These are phyloP conservation scores for Smithornis capensis DNA, from an alignment of 2,113 vertebrate species.

Conservation along the genomic window DNA sequence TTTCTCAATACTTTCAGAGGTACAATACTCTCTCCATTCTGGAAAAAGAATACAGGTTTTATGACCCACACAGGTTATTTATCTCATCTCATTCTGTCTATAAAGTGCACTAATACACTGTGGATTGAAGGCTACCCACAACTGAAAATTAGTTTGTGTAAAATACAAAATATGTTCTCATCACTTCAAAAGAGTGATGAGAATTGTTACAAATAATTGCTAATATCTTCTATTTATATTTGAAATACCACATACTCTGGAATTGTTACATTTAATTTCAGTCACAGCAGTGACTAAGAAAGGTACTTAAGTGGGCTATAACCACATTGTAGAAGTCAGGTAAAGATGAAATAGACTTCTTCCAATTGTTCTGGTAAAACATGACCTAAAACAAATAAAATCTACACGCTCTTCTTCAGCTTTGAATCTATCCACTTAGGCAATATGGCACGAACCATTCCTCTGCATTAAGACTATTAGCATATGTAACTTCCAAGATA, in stretches of 20 bases:
- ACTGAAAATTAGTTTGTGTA: neutral
- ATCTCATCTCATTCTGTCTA: neutral
- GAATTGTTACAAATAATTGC: neutral
- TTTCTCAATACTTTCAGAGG: neutral
- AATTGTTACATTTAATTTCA: neutral
- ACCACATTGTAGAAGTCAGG: constrained; percentile 41
- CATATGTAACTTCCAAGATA: neutral
- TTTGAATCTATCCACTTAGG: neutral
- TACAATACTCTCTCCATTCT: neutral
- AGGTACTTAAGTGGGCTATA: constrained; percentile 42
- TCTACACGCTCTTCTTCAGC: neutral
- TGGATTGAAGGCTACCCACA: neutral
- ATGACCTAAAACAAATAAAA: constrained; percentile 44
- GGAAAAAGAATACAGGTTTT: neutral
- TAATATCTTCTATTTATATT: neutral
- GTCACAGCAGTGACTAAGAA: neutral
- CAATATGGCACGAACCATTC: neutral
- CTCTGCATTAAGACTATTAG: neutral
- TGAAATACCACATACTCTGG: neutral
- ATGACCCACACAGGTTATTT: neutral
- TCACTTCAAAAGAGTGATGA: neutral
- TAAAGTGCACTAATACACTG: neutral
- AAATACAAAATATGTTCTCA: neutral
- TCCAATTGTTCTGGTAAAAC: constrained; percentile 30
- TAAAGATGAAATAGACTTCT: constrained; percentile 54